Conservation (phyloP, 1,140 invertebrate species). For the Drosophila carrolli region DNA sequence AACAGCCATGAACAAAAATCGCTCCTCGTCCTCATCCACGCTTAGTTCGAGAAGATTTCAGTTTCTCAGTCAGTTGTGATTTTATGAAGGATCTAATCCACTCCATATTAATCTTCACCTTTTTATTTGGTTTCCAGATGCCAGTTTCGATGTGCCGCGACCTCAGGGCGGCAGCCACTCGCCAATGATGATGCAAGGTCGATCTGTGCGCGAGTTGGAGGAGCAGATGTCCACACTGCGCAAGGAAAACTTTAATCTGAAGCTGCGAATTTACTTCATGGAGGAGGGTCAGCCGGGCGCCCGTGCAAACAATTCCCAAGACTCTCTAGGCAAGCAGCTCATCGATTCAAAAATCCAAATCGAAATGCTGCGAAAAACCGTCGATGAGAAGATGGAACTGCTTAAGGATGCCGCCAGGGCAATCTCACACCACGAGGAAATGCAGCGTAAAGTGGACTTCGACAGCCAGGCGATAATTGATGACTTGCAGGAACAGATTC, state of each 20-base stretch:
- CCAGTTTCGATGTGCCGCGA: slow-evolving; percentile 64
- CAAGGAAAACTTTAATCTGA: slow-evolving; percentile 97
- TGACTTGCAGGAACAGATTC: slow-evolving; percentile 71
- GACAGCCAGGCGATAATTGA: slow-evolving; percentile 71
- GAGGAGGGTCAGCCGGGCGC: slow-evolving; percentile 87
- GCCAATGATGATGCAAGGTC: slow-evolving; percentile 85
- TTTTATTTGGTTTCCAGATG: slow-evolving; percentile 39
- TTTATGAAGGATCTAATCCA: background rate
- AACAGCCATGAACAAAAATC: slow-evolving; percentile 16
- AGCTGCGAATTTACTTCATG: slow-evolving; percentile 95
- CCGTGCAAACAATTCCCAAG: slow-evolving; percentile 34
- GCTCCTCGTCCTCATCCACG: background rate
- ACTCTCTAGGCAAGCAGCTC: slow-evolving; percentile 87
- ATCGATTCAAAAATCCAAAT: slow-evolving; percentile 92
- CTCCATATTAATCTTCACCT: background rate
- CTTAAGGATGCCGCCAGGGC: slow-evolving; percentile 92
- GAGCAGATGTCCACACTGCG: slow-evolving; percentile 92
- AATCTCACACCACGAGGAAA: slow-evolving; percentile 90
- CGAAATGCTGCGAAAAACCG: slow-evolving; percentile 91
- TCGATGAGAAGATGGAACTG: slow-evolving; percentile 92
- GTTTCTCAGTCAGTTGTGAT: slow-evolving; percentile 11
- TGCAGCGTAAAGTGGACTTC: slow-evolving; percentile 80
- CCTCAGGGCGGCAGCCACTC: slow-evolving; percentile 69
- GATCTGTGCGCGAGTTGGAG: slow-evolving; percentile 95
- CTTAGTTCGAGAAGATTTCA: background rate